Percentiles rank a stretch among this genome's conserved stretches.
phyloP scores from a whole-genome alignment of 2,888 invertebrate species.

The Epicampocera succincta region DNA sequence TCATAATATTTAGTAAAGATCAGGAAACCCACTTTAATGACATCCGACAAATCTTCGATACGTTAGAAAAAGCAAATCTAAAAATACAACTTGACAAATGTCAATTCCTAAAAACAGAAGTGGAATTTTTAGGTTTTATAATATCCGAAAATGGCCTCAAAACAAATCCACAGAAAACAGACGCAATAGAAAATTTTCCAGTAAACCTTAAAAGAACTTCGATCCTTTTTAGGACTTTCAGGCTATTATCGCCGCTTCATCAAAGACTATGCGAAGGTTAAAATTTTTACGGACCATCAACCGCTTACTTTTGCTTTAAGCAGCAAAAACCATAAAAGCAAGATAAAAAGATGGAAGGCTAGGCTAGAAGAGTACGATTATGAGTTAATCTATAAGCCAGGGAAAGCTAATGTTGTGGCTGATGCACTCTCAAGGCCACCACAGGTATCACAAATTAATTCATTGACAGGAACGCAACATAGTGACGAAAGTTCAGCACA shows the following conservation, averaged over 20 bases:
- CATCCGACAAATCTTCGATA: background rate
- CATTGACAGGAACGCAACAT: constrained; percentile 6
- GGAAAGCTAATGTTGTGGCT: constrained; percentile 21
- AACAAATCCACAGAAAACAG: too few relatives aligned
- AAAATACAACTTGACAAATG: constrained; percentile 1
- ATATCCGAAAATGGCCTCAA: too few relatives aligned
- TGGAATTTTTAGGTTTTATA: background rate
- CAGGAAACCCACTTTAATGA: background rate
- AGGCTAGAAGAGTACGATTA: constrained; percentile 6
- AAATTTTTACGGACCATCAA: constrained; percentile 10
- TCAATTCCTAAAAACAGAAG: background rate
- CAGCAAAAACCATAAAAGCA: constrained; percentile 8
- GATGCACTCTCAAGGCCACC: constrained; percentile 73
- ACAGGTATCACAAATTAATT: background rate
- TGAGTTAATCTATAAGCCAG: background rate
- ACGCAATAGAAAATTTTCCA: too few relatives aligned
- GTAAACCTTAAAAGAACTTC: too few relatives aligned
- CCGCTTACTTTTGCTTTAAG: background rate
- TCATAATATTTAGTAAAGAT: background rate
- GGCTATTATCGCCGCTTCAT: too few relatives aligned
- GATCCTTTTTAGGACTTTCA: too few relatives aligned
- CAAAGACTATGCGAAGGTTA: too few relatives aligned
- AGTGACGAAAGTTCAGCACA: constrained; percentile 46
- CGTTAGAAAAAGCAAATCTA: constrained; percentile 5
- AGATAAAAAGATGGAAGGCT: constrained; percentile 36